These are phyloP conservation scores for Rhinoderma darwinii DNA, from an alignment of 2,113 vertebrate species.

Conservation along the genomic window DNA sequence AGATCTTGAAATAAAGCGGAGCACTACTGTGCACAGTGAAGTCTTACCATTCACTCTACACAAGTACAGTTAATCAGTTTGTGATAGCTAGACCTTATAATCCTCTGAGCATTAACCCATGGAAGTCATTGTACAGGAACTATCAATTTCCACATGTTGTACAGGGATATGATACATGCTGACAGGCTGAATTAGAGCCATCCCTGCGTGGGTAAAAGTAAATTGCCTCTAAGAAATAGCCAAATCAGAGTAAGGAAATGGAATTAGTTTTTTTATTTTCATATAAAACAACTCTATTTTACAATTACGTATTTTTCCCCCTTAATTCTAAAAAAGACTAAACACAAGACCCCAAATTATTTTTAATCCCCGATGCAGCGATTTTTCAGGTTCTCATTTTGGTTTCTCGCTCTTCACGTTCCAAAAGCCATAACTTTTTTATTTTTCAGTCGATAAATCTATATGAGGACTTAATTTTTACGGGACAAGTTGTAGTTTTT, in stretches of 20 bases:
- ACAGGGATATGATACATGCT: background rate
- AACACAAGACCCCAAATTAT: too few relatives aligned
- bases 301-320: background rate
- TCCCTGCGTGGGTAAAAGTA: background rate
- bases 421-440: too few relatives aligned
- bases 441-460: too few relatives aligned
- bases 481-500: too few relatives aligned
- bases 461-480: too few relatives aligned
- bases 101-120: slow-evolving; percentile 39
- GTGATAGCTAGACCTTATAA: slow-evolving; percentile 9
- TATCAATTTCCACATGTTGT: slow-evolving; percentile 3
- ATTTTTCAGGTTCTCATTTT: too few relatives aligned
- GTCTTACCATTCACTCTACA: background rate
- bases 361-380: too few relatives aligned
- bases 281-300: too few relatives aligned
- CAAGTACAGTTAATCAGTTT: slow-evolving; percentile 20
- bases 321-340: too few relatives aligned
- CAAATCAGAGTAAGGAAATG: too few relatives aligned
- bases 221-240: background rate
- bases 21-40: background rate
- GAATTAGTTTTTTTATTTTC: too few relatives aligned
- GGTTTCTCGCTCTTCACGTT: too few relatives aligned
- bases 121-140: slow-evolving; percentile 16
- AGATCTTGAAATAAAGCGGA: background rate
- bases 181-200: background rate